phyloP scores from a whole-genome alignment of 1,140 invertebrate genomes.

The Heliconius himera region DNA sequence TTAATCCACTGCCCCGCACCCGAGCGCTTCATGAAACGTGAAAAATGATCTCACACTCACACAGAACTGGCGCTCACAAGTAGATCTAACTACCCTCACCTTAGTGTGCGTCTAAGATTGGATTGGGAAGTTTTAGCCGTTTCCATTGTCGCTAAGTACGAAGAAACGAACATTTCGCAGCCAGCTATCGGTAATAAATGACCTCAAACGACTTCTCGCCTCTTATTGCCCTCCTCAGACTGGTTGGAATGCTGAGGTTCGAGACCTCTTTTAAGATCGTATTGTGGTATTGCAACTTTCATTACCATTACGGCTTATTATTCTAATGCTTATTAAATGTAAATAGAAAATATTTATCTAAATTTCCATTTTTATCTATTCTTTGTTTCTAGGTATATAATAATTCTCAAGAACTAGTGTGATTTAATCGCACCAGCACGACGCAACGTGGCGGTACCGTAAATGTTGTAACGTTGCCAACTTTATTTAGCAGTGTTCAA shows the following conservation, averaged over 20 bases:
- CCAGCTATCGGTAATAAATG: constrained; percentile 44
- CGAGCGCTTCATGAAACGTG: constrained; percentile 77
- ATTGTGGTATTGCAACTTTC: constrained; percentile 19
- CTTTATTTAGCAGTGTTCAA: constrained; percentile 38
- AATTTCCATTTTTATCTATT: too few relatives aligned
- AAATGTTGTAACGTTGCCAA: constrained; percentile 28
- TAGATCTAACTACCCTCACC: constrained; percentile 34
- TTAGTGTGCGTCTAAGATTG: constrained; percentile 42
- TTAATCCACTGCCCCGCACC: constrained; percentile 75
- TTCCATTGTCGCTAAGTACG: constrained; percentile 45
- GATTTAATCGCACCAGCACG: background rate
- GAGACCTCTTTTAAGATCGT: constrained; percentile 17
- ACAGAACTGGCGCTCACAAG: constrained; percentile 36
- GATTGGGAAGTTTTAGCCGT: constrained; percentile 44
- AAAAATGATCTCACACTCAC: constrained; percentile 73
- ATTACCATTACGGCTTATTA: constrained; percentile 18
- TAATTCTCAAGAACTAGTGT: background rate
- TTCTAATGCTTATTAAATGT: too few relatives aligned
- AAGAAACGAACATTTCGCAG: constrained; percentile 41
- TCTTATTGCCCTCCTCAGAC: constrained; percentile 30
- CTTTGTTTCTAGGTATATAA: background rate
- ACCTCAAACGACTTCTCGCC: constrained; percentile 38
- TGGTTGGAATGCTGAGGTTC: constrained; percentile 31
- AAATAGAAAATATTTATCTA: too few relatives aligned
- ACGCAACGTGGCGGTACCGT: background rate